These are phyloP conservation scores for Paelopatides confundens DNA, from an alignment of 53 echinoderm and acorn worm species.

Conservation along the genomic window DNA sequence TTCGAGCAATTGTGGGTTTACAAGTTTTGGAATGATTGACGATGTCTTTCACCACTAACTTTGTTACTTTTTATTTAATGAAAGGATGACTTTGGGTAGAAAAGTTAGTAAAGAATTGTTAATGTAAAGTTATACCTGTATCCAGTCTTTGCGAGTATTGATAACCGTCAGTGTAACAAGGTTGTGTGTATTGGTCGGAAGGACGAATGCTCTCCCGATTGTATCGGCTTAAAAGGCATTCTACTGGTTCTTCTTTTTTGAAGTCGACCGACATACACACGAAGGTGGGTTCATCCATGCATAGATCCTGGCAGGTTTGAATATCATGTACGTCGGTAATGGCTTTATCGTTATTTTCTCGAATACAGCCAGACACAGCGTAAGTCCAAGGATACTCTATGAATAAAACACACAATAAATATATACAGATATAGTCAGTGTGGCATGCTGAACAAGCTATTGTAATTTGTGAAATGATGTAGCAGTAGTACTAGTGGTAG, in stretches of 20 bases:
- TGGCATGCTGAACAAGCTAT: no score
- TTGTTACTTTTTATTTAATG: no score
- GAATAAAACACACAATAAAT: not conserved
- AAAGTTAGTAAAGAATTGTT: no score
- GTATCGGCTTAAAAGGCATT: not conserved
- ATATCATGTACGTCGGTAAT: not conserved
- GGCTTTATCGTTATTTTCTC: not conserved
- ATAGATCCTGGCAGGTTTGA: not conserved
- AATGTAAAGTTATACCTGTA: no score
- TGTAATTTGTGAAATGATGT: no score
- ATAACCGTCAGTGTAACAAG: not conserved
- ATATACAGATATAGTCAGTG: no score
- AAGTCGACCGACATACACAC: not conserved
- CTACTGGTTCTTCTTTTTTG: not conserved
- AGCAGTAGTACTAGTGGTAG: no score
- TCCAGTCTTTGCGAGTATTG: not conserved
- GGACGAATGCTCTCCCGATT: not conserved
- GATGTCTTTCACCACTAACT: no score
- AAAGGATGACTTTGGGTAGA: no score
- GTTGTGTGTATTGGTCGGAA: not conserved
- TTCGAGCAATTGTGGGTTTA: no score
- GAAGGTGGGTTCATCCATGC: not conserved
- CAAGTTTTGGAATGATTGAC: no score
- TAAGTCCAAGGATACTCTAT: not conserved
- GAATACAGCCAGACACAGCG: not conserved